Base-by-base conservation (phyloP, 1,140 invertebrate genomes). In the Chlorops oryzae region DNA sequence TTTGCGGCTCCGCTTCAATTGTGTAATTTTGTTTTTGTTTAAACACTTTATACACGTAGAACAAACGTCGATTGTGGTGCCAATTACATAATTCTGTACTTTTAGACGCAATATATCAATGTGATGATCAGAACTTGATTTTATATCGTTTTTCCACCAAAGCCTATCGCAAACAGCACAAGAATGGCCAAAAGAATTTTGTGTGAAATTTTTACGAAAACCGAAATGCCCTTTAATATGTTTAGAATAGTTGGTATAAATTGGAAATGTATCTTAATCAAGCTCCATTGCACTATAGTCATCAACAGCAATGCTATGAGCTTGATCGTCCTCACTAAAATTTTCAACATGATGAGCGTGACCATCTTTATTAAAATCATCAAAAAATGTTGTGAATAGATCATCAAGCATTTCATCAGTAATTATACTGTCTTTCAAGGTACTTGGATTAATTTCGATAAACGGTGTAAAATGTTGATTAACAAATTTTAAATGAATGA, bases 161-260 rank as follows among this genome's bases (percentile, higher is more conserved):
- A 40, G 38, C 15, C 38, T 40, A 20, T 40, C 20, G 20, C 38
- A 40, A 15, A 40, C 38, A 40, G 38, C 38, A 40, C 38, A 40
- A 40, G 38, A 40, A 40, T 15, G 20, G 9, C 38, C 38, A 40
- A 40, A 40, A 15, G 7, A 7, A 40, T 40, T 40, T 20, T 15
- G 7, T 17, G 6, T 40, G 20, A 40, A 40, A 17, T 7, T 17
- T 10, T 40, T 40, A 17, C 17, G 17, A 40, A 40, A 40, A 9
- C 17, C n/a, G 20, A 40, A 17, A 17, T 40, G 38, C 6, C 15
- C 9, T 20, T 20, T 40, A 17, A n/a, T 17, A 15, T 20, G 38
- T 20, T 20, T 9, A 9, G 7, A 17, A 40, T 40, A 32, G n/a
- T 32, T 32, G n/a, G 7, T 32, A n/a, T 32, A 32, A n/a, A 32